A percentile compares a stretch with the other conserved stretches of the same genome.
Conservation (phyloP, 2,888 invertebrate genomes). For the Diaphora mendica region DNA sequence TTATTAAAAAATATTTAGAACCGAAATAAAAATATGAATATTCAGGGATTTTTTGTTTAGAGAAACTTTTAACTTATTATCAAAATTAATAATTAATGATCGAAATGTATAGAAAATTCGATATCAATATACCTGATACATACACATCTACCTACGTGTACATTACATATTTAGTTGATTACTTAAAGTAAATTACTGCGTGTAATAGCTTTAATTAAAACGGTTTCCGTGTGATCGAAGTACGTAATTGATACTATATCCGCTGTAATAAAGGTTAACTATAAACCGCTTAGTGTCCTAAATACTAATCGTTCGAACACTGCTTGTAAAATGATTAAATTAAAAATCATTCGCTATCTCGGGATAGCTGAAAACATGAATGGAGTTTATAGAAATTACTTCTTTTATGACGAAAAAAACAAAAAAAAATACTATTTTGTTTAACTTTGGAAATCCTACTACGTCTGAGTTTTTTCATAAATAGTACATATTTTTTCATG, state of each 20-base stretch:
- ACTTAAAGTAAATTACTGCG: neutral
- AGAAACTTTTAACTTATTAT: too few species aligned
- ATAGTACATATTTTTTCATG: neutral
- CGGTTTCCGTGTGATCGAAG: neutral
- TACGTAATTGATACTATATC: neutral
- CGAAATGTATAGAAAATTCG: too few species aligned
- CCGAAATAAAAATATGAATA: too few species aligned
- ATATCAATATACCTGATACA: too few species aligned
- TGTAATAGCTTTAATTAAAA: neutral
- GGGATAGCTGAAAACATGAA: neutral
- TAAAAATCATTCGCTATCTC: neutral
- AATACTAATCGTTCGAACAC: neutral
- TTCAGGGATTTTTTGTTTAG: too few species aligned
- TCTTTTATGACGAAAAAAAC: neutral
- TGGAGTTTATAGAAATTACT: slow-evolving; percentile 6
- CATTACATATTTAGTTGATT: neutral
- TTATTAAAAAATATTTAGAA: too few species aligned
- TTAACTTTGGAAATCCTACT: neutral
- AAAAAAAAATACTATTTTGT: neutral
- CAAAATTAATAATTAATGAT: too few species aligned
- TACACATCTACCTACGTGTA: too few species aligned
- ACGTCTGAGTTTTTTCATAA: neutral
- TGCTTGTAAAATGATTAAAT: neutral
- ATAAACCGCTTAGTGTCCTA: neutral
- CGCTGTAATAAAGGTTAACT: neutral